Base-by-base conservation (phyloP, 2,797 vertebrate genomes). In the Lepilemur ruficaudatus region DNA sequence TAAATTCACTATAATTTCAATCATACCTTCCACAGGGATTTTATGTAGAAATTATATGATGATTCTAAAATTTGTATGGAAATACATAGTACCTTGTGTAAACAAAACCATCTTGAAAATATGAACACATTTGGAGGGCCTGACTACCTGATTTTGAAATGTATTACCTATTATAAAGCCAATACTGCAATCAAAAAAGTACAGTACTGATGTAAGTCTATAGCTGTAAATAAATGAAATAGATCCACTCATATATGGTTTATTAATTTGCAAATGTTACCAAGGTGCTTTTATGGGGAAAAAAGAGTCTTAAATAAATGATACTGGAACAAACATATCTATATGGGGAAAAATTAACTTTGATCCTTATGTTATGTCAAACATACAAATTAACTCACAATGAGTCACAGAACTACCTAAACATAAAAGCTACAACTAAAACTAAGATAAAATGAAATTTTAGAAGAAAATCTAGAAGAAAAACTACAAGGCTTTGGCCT, bases 191-290 rank as follows among this genome's bases (percentile, higher is more conserved):
- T 81, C 9, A 69, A 35, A 87, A 85, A 55, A 41, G 1, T 25
- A 75, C 43, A 52, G 10, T 15, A n/a, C 28, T 61, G 3, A 69
- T 46, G 10, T 73, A 46, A 88, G 43, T 1, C 50, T 76, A 57
- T 12, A 76, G 25, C 7, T 89, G 7, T 41, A 93, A 25, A 35
- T 35, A 9, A 72, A n/a, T 91, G 6, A 22, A 48, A 14, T 7
- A 78, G 3, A 69, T 4, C 7, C 30, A 38, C 1, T n/a, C 4
- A 55, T 55, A 28, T 57, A 55, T 28, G 5, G 3, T 50, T 41
- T 83, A 50, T 50, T 88, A 79, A 88, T 91, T 85, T 84, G 89
- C 59, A 93, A 78, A 82, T 87, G 70, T 76, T 61, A 79, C 30
- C 18, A 73, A 89, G 13, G 7, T 63, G 15, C 10, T 89, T 95